A percentile compares a stretch with the other conserved stretches of the same genome.
Evolutionary conservation across 2,888 invertebrate species (phyloP).

Genomic region (Euzophera pinguis): DNA sequence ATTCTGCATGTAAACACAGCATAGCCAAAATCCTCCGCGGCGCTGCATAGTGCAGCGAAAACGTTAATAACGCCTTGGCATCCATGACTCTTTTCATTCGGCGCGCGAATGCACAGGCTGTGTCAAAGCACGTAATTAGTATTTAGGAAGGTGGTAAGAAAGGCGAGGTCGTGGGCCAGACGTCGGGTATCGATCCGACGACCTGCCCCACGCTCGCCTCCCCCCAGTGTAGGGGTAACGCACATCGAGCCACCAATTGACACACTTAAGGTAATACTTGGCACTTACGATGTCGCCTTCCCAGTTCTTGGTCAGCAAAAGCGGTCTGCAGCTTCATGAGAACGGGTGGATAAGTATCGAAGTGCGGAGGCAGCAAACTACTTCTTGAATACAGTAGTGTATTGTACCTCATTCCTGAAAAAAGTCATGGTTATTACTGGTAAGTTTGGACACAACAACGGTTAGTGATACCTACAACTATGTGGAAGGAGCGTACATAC

Average conservation of each 20-base stretch:
- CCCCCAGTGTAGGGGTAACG: slow-evolving; percentile 61
- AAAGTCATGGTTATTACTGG: background rate
- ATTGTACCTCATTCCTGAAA: background rate
- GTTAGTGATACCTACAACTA: no score
- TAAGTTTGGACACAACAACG: background rate
- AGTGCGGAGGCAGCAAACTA: background rate
- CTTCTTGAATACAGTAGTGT: background rate
- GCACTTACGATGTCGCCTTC: slow-evolving; percentile 59
- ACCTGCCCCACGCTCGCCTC: slow-evolving; percentile 75
- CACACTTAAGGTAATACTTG: slow-evolving; percentile 77
- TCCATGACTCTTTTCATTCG: slow-evolving; percentile 72
- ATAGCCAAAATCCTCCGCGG: slow-evolving; percentile 57
- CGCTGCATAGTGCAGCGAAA: slow-evolving; percentile 45
- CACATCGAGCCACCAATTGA: slow-evolving; percentile 78
- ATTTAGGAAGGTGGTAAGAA: slow-evolving; percentile 81
- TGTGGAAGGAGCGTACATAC: no score
- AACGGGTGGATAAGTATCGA: slow-evolving; percentile 5
- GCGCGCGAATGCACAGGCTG: slow-evolving; percentile 66
- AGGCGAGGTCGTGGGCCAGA: slow-evolving; percentile 81
- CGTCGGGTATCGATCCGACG: slow-evolving; percentile 83
- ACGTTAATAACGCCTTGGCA: slow-evolving; percentile 68
- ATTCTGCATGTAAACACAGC: slow-evolving; percentile 41
- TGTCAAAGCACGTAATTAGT: slow-evolving; percentile 81
- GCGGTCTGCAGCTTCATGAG: slow-evolving; percentile 10
- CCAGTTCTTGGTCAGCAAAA: slow-evolving; percentile 43